Percentiles rank a stretch among this genome's conserved stretches.
Evolutionary conservation across 2,113 vertebrate genomes (phyloP).

Genomic region (Barbus barbus): DNA sequence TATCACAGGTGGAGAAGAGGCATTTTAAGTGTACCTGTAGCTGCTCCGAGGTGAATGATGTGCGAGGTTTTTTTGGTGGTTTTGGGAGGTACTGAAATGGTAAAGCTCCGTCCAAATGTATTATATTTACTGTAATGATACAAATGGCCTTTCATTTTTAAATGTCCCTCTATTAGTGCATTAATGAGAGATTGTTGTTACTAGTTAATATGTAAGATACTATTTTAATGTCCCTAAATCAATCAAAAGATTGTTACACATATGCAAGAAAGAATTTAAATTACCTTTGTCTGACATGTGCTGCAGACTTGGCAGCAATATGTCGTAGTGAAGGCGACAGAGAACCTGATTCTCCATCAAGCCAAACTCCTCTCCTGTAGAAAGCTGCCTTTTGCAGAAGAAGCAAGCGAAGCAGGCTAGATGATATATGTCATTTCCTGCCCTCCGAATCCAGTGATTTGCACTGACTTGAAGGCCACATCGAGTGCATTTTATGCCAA

Average conservation of each 20-base stretch:
- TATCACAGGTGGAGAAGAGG: too few relatives aligned
- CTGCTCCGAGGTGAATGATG: slow-evolving; percentile 92
- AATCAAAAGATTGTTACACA: neutral
- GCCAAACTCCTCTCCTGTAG: slow-evolving; percentile 94
- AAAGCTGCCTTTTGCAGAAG: slow-evolving; percentile 94
- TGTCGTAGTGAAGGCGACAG: slow-evolving; percentile 93
- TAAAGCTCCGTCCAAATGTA: slow-evolving; percentile 89
- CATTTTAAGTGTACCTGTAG: slow-evolving; percentile 86
- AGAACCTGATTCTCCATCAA: slow-evolving; percentile 93
- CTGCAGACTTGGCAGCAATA: slow-evolving; percentile 92
- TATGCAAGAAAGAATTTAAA: neutral
- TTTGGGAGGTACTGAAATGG: slow-evolving; percentile 92
- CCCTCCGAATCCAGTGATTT: slow-evolving; percentile 93
- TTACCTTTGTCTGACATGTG: slow-evolving; percentile 69
- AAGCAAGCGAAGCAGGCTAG: slow-evolving; percentile 94
- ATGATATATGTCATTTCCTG: slow-evolving; percentile 91
- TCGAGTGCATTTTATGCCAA: slow-evolving; percentile 91
- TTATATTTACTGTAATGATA: slow-evolving; percentile 80
- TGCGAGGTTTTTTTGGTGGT: slow-evolving; percentile 90
- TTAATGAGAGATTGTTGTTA: neutral
- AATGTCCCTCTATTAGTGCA: neutral
- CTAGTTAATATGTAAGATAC: neutral
- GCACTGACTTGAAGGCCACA: slow-evolving; percentile 91
- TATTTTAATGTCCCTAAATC: neutral
- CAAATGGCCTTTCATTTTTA: neutral